Evolutionary conservation across 1,140 invertebrate species (phyloP).

Genomic region (Olivierus martensii): DNA sequence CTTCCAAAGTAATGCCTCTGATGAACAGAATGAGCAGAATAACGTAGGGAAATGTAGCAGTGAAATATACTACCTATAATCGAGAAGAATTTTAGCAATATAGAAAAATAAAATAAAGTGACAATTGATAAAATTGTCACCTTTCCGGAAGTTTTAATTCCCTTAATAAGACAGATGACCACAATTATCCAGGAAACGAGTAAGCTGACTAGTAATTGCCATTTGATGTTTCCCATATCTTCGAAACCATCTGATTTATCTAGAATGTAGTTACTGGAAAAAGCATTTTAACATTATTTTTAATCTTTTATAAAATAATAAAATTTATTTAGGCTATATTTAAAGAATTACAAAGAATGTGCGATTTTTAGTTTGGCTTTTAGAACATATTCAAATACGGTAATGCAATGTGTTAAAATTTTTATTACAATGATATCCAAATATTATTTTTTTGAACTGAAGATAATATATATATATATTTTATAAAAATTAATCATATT

Average conservation of each 20-base stretch:
- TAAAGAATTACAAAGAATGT: too few species aligned
- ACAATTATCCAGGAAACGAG: constrained; percentile 54
- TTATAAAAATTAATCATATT: too few species aligned
- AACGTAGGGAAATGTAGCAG: constrained; percentile 50
- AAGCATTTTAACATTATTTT: too few species aligned
- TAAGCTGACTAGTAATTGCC: constrained; percentile 50
- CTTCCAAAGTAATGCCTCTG: constrained; percentile 44
- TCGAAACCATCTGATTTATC: constrained; percentile 41
- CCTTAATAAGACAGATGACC: constrained; percentile 41
- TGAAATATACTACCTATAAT: constrained; percentile 51
- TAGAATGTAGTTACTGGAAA: constrained; percentile 30
- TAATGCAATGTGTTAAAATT: too few species aligned
- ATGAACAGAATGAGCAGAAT: constrained; percentile 46
- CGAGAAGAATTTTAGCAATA: neutral
- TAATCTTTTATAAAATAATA: too few species aligned
- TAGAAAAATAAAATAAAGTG: too few species aligned
- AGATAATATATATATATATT: too few species aligned
- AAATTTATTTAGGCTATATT: too few species aligned
- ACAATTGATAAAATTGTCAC: constrained; percentile 27
- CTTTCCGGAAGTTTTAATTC: constrained; percentile 54
- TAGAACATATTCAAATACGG: too few species aligned
- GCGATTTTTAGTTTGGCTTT: too few species aligned
- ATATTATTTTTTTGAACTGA: too few species aligned
- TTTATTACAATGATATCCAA: too few species aligned
- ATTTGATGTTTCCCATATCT: constrained; percentile 48